Percentiles rank a stretch among this genome's conserved stretches.
Conservation (phyloP, 2,797 vertebrate genomes). For the Ispidina lecontei region DNA sequence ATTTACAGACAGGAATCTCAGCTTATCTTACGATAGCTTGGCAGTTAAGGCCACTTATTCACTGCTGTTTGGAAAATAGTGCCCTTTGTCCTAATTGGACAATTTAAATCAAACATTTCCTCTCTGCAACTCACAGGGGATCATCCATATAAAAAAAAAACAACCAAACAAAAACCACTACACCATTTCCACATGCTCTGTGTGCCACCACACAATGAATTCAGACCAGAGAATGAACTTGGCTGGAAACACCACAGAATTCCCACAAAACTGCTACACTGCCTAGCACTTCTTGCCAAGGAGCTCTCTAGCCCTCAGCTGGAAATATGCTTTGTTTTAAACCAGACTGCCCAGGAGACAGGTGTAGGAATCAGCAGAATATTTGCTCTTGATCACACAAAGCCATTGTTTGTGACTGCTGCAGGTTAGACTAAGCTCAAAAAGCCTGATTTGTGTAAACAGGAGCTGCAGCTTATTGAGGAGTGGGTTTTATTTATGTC, state of each 20-base stretch:
- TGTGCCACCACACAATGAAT: not conserved
- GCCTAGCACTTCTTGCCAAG: not conserved
- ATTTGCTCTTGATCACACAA: not conserved
- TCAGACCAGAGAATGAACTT: not conserved
- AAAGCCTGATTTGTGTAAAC: not conserved
- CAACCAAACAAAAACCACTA: not conserved
- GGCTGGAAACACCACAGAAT: not conserved
- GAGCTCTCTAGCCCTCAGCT: not conserved
- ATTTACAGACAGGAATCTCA: conserved; percentile 13
- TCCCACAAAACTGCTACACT: not conserved
- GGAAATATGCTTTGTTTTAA: not conserved
- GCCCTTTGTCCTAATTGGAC: conserved; percentile 4
- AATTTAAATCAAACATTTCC: not conserved
- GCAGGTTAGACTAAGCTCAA: not conserved
- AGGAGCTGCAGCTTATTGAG: not conserved
- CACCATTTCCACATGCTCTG: not conserved
- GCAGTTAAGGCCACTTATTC: not conserved
- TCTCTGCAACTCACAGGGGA: not conserved
- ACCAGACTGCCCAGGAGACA: not conserved
- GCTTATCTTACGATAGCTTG: not conserved
- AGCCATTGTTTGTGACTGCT: not conserved
- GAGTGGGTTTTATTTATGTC: not conserved
- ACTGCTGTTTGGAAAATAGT: not conserved
- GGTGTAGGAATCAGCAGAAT: not conserved
- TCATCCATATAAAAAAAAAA: not conserved